These are phyloP conservation scores for Phocoena phocoena DNA, from an alignment of 2,113 vertebrate genomes.

Conservation along the genomic window DNA sequence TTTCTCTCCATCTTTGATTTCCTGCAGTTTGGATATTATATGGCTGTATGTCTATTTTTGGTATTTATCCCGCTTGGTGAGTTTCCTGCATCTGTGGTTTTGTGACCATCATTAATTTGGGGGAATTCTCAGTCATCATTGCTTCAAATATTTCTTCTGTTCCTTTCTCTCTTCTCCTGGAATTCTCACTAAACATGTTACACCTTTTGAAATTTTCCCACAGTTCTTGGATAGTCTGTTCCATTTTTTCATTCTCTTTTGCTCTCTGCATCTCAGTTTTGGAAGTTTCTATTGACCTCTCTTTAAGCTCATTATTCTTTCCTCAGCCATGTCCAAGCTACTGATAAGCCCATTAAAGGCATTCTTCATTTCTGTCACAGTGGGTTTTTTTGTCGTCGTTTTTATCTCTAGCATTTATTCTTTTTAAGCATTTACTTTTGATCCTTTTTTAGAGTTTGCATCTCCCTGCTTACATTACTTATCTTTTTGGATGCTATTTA, in stretches of 20 bases:
- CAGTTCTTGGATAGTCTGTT: neutral
- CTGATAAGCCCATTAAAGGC: neutral
- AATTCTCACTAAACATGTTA: neutral
- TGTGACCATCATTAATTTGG: neutral
- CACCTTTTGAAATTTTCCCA: neutral
- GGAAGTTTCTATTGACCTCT: too few species aligned
- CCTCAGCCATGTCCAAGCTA: neutral
- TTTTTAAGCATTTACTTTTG: neutral
- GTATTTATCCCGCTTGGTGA: neutral
- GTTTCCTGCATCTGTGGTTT: neutral
- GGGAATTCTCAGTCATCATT: neutral
- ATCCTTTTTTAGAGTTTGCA: neutral
- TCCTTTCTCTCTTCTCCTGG: neutral
- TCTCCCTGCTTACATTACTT: neutral
- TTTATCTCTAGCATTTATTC: neutral
- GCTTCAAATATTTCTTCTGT: neutral
- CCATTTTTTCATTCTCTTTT: neutral
- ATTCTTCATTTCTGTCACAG: neutral
- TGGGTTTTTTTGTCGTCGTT: accelerated
- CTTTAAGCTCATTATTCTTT: neutral
- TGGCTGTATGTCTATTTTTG: neutral
- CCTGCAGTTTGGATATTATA: neutral
- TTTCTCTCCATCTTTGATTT: neutral
- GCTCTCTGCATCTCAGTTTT: neutral
- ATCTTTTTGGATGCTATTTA: neutral